Evolutionary conservation across 2,888 invertebrate genomes (phyloP), one percentile per base, ranked within the genome.

Genomic region (Keiferia lycopersicella): DNA sequence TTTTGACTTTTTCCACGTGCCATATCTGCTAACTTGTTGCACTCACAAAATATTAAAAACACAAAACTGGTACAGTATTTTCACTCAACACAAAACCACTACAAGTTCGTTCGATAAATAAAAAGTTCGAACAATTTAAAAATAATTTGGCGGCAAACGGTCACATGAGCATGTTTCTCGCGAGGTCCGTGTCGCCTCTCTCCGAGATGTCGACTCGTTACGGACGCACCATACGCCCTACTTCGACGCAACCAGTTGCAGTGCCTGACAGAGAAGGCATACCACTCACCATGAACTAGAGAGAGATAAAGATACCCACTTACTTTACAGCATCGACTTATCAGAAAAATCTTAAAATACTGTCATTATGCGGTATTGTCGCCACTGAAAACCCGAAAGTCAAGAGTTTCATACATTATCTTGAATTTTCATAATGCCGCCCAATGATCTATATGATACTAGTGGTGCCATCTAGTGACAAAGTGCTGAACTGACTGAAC

Each of bases 111-210:
- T 82, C 78, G 77, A 78, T 79, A 79, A 76, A 79, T 70, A 71
- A 77, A 70, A 73, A 73, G 75, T 78, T 82, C 74, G 75, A 78
- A 26, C 2, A 79, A 77, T 73, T 68, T 70, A 76, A 73, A 77
- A 72, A 75, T 76, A 53, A 78, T 82, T 87, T 85, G 87, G 88
- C 91, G 91, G 87, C 81, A 87, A 88, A 77, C 76, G 78, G 75
- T 88, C 84, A 89, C 85, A 88, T 84, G 84, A 87, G 84, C 88
- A 88, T 86, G 82, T 78, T 86, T 84, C 84, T 81, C 87, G 86
- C 80, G 81, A 83, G 83, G 86, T 84, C 85, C 87, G 90, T 87
- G 78, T 86, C 81, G 81, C 83, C 83, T 84, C 90, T 90, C 88
- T 82, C 84, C 81, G 84, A 88, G 88, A 88, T 89, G 83, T 88